phyloP scores from a whole-genome alignment of 2,797 vertebrate genomes.

The Sphenopsis melanotis region DNA sequence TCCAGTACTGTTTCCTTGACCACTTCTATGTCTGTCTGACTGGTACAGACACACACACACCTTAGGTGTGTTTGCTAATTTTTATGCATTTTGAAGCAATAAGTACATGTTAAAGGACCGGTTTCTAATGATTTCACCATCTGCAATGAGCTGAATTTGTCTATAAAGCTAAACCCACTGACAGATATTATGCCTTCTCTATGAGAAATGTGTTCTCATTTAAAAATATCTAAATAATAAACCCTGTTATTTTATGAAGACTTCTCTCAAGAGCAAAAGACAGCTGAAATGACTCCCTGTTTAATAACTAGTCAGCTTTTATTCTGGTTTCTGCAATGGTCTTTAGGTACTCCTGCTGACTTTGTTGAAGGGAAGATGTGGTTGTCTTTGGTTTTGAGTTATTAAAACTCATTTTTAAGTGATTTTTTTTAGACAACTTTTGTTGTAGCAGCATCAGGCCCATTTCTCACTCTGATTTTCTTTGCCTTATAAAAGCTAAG shows the following conservation, averaged over 20 bases:
- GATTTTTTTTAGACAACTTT: background rate
- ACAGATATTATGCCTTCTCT: background rate
- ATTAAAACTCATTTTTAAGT: background rate
- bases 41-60: fast-evolving
- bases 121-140: background rate
- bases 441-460: background rate
- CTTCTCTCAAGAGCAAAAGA: background rate
- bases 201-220: background rate
- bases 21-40: background rate
- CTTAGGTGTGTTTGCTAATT: background rate
- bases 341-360: background rate
- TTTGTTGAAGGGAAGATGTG: background rate
- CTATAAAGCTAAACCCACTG: background rate
- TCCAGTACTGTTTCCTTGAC: background rate
- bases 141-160: background rate
- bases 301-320: background rate
- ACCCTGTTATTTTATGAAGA: background rate
- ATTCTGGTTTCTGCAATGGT: background rate
- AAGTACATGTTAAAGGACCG: background rate
- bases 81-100: background rate
- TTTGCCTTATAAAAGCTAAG: background rate
- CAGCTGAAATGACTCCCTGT: background rate
- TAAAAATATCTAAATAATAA: background rate
- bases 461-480: background rate
- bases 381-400: background rate